These are phyloP conservation scores for Drosophila sp. DNA, from an alignment of 1,140 invertebrate species.

Conservation along the genomic window DNA sequence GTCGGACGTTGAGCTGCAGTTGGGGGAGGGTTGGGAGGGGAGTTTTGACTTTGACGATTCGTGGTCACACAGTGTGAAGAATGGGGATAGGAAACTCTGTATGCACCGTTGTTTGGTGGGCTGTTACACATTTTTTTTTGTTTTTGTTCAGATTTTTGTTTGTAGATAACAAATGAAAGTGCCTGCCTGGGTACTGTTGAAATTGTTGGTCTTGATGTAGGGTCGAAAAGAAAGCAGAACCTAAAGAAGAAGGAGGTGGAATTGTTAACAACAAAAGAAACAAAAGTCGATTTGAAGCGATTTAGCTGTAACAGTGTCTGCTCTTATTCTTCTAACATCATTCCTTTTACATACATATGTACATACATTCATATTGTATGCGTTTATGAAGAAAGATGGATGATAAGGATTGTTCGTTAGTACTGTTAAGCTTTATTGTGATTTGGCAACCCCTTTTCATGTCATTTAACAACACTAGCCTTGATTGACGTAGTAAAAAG, in stretches of 20 bases:
- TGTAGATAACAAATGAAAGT: slow-evolving; percentile 77
- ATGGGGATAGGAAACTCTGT: slow-evolving; percentile 77
- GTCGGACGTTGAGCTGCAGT: slow-evolving; percentile 35
- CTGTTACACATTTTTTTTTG: slow-evolving; percentile 65
- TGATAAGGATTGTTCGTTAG: slow-evolving; percentile 8
- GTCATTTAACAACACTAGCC: slow-evolving; percentile 9
- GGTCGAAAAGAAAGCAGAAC: slow-evolving; percentile 8
- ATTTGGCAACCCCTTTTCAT: neutral
- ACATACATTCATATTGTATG: neutral
- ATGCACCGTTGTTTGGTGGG: slow-evolving; percentile 74
- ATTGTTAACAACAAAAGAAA: slow-evolving; percentile 21
- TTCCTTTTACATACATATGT: slow-evolving; percentile 11
- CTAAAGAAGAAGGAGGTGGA: slow-evolving; percentile 3
- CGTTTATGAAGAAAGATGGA: slow-evolving; percentile 18
- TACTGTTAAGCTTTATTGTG: neutral
- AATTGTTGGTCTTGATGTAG: slow-evolving; percentile 31
- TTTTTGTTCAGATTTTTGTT: slow-evolving; percentile 50
- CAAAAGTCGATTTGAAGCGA: slow-evolving; percentile 23
- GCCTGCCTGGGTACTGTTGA: slow-evolving; percentile 43
- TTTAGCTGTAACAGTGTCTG: slow-evolving; percentile 3
- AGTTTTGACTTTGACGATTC: slow-evolving; percentile 68
- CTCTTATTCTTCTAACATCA: neutral
- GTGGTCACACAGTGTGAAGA: slow-evolving; percentile 81
- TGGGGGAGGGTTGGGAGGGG: slow-evolving; percentile 60
- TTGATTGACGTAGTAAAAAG: neutral